These are phyloP conservation scores for Andrena camellia DNA, from an alignment of 2,888 invertebrate species.

Conservation along the genomic window DNA sequence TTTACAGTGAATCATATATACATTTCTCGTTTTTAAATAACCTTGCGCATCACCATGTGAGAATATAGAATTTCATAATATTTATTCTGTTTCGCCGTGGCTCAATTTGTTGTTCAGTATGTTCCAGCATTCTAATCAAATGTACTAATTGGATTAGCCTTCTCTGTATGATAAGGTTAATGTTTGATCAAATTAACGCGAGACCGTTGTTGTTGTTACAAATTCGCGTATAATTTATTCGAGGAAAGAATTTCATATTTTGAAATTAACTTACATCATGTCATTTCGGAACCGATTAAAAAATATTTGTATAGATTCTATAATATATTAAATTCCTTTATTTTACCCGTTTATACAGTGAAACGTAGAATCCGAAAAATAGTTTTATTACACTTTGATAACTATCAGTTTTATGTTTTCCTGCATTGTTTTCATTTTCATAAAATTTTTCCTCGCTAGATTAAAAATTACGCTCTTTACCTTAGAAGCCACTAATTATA, in stretches of 20 bases:
- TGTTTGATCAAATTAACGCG: slow-evolving; percentile 19
- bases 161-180: slow-evolving; percentile 32
- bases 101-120: slow-evolving; percentile 51
- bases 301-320: background rate
- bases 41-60: background rate
- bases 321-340: background rate
- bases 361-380: background rate
- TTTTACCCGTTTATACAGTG: background rate
- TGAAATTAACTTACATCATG: background rate
- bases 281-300: background rate
- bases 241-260: background rate
- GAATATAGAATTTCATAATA: slow-evolving; percentile 59
- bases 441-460: too few relatives aligned
- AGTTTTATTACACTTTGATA: background rate
- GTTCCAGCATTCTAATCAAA: slow-evolving; percentile 54
- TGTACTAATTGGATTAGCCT: slow-evolving; percentile 71
- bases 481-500: too few relatives aligned
- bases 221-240: background rate
- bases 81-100: slow-evolving; percentile 41
- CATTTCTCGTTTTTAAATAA: background rate
- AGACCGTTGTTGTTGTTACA: background rate
- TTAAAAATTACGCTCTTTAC: too few relatives aligned
- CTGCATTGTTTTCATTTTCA: background rate
- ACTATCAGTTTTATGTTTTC: too few relatives aligned
- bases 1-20: background rate